Conservation (phyloP, 2,888 invertebrate species). For the Drosophila nigricruria region DNA sequence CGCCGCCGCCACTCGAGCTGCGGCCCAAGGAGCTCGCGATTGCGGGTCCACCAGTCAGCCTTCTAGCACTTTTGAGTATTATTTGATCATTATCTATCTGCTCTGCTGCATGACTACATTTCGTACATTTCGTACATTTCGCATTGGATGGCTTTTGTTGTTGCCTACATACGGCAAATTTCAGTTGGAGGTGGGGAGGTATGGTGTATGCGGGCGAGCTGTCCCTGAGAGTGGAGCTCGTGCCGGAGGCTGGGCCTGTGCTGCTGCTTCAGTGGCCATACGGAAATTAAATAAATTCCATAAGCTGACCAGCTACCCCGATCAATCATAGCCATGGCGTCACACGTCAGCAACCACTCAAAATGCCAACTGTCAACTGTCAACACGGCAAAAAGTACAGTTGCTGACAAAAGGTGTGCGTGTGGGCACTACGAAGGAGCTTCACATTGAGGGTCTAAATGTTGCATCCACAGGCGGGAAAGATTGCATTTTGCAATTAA, state of each 20-base stretch:
- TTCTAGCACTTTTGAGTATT: constrained; percentile 33
- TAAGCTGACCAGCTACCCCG: constrained; percentile 44
- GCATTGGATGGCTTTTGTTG: constrained; percentile 10
- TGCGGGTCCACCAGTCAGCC: constrained; percentile 1
- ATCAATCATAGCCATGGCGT: constrained; percentile 47
- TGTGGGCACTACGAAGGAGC: constrained; percentile 9
- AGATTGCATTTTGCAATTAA: neutral
- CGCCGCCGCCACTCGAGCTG: constrained; percentile 18
- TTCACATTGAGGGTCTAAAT: neutral
- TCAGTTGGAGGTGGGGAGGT: constrained; percentile 7
- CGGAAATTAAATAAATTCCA: constrained; percentile 77
- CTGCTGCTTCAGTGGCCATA: constrained; percentile 53
- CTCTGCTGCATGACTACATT: constrained; percentile 41
- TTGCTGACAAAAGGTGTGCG: constrained; percentile 27
- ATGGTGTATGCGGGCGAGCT: constrained; percentile 18
- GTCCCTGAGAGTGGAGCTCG: neutral
- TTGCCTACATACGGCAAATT: constrained; percentile 1
- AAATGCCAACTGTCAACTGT: constrained; percentile 72
- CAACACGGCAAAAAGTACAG: constrained; percentile 52
- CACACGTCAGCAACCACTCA: constrained; percentile 58
- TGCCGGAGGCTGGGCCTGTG: neutral
- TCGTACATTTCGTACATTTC: constrained; percentile 24
- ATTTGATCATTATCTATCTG: constrained; percentile 48
- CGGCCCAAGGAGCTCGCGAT: constrained; percentile 12
- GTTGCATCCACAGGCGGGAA: neutral